These are phyloP conservation scores for Chionoecetes opilio DNA, from an alignment of 1,140 invertebrate species.

Conservation along the genomic window DNA sequence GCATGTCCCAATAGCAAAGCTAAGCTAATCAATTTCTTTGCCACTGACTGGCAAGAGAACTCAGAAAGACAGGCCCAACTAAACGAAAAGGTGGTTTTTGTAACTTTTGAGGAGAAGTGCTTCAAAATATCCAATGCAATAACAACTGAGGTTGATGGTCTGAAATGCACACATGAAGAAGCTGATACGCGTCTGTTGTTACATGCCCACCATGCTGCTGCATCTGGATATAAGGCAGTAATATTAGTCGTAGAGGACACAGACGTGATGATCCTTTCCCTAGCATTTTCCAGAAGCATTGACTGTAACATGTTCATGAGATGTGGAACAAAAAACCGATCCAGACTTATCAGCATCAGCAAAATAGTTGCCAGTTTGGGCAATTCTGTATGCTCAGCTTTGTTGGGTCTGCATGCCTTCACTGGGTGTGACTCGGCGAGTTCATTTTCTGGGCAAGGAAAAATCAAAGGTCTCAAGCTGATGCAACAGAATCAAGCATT, in stretches of 20 bases:
- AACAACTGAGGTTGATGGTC: not conserved
- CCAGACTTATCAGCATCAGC: slow-evolving; percentile 45
- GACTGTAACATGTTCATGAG: not conserved
- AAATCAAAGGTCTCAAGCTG: not conserved
- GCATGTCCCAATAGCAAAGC: slow-evolving; percentile 38
- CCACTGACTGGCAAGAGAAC: not conserved
- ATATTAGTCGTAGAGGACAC: slow-evolving; percentile 31
- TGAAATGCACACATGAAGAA: not conserved
- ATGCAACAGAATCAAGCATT: not conserved
- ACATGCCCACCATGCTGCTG: slow-evolving; percentile 21
- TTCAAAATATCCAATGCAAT: not conserved
- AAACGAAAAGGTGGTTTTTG: not conserved
- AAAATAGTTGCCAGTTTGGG: slow-evolving; percentile 48
- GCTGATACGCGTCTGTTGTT: slow-evolving; percentile 20
- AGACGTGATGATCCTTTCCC: slow-evolving; percentile 9
- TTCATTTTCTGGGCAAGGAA: slow-evolving; percentile 50
- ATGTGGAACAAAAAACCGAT: not conserved
- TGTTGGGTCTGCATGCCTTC: slow-evolving; percentile 45
- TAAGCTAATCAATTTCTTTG: slow-evolving; percentile 38
- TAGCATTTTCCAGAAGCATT: not conserved
- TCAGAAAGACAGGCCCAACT: slow-evolving; percentile 17
- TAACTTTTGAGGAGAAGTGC: not conserved
- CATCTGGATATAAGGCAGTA: not conserved
- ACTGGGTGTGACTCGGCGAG: slow-evolving; percentile 55
- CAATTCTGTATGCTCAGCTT: slow-evolving; percentile 35